Conservation (phyloP, 1,140 invertebrate species). For the Halesus radiatus region DNA sequence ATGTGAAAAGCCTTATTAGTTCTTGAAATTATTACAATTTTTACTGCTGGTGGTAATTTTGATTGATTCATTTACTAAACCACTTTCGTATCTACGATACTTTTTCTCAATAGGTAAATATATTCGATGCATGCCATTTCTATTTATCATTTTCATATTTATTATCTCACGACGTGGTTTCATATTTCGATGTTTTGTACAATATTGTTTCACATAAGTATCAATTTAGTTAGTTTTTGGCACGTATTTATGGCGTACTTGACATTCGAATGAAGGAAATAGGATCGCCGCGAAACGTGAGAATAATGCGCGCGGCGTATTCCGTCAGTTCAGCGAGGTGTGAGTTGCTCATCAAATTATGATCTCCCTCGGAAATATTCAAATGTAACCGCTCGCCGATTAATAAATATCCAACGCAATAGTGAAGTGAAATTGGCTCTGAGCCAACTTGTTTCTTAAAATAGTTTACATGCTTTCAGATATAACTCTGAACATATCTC, state of each 20-base stretch:
- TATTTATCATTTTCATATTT: conserved; percentile 10
- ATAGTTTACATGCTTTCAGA: conserved; percentile 32
- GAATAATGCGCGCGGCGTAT: conserved; percentile 11
- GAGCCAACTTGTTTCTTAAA: conserved; percentile 35
- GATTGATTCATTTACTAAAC: not conserved
- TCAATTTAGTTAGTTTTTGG: not conserved
- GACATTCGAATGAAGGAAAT: not conserved
- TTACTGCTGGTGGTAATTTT: not conserved
- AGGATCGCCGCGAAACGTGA: not conserved
- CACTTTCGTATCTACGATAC: not conserved
- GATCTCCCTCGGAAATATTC: conserved; percentile 16
- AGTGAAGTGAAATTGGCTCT: conserved; percentile 33
- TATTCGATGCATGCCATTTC: conserved; percentile 12
- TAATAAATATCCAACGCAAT: conserved; percentile 35
- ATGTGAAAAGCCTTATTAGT: not conserved
- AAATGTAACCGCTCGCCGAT: conserved; percentile 24
- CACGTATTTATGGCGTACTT: not conserved
- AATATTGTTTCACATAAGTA: not conserved
- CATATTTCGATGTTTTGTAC: not conserved
- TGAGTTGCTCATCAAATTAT: conserved; percentile 16
- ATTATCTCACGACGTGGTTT: not conserved
- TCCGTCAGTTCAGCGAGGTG: not conserved
- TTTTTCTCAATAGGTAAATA: conserved; percentile 25
- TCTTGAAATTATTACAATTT: not conserved
- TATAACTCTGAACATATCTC: conserved; percentile 22